Conservation (phyloP, 2,888 invertebrate species). For the Nebria brevicollis region DNA sequence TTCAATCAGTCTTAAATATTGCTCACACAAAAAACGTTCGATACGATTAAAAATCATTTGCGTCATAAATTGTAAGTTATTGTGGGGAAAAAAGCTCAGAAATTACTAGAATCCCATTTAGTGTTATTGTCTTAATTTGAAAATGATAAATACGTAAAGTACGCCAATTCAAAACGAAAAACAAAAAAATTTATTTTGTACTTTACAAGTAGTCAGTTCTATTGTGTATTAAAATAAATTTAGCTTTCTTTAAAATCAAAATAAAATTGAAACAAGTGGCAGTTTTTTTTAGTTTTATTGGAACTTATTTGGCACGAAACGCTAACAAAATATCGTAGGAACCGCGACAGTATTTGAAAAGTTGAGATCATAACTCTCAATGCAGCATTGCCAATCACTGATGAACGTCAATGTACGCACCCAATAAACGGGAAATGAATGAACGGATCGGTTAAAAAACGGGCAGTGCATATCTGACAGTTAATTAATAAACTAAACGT, state of each 20-base stretch:
- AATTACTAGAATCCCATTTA: slow-evolving; percentile 35
- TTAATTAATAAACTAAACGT: slow-evolving; percentile 1
- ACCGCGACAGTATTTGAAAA: not conserved
- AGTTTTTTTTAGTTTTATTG: not conserved
- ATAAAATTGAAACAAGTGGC: not conserved
- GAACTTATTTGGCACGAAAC: not conserved
- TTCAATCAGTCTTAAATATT: slow-evolving; percentile 44
- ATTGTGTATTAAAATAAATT: not conserved
- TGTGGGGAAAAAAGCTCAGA: slow-evolving; percentile 17
- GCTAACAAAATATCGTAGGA: not conserved
- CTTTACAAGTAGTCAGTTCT: not conserved
- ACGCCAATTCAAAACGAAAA: not conserved
- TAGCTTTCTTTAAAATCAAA: not conserved
- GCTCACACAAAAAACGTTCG: slow-evolving; percentile 15
- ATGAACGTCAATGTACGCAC: not conserved
- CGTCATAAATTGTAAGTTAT: not conserved
- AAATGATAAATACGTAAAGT: slow-evolving; percentile 2
- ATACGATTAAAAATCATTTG: not conserved
- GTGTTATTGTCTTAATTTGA: slow-evolving; percentile 41
- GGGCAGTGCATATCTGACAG: not conserved
- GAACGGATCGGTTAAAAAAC: not conserved
- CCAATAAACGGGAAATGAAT: not conserved
- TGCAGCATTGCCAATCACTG: not conserved
- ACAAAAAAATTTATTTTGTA: not conserved
- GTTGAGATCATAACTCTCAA: not conserved